A percentile compares a stretch with the other conserved stretches of the same genome.
Conservation (phyloP, 2,797 vertebrate genomes). For the Pteropus rufus region DNA sequence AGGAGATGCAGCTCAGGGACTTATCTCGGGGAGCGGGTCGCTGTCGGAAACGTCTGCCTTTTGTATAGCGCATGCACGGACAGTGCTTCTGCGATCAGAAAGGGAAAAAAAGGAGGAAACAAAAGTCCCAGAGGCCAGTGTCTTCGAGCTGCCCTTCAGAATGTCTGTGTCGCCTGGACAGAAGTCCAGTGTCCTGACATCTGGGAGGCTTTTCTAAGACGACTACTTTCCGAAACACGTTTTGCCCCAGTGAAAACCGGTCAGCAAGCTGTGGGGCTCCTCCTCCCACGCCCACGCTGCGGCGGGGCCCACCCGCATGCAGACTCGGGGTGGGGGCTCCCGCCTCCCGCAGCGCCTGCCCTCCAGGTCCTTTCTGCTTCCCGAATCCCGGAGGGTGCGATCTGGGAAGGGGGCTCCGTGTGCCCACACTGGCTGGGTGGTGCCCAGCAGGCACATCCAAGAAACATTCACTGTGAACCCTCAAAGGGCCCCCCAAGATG, state of each 20-base stretch:
- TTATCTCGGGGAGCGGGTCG: background rate
- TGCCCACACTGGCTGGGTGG: background rate
- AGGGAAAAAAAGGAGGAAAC: background rate
- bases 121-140: background rate
- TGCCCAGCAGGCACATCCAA: background rate
- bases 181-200: background rate
- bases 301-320: no score
- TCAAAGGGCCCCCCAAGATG: background rate
- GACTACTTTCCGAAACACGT: background rate
- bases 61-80: rapidly evolving
- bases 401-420: background rate
- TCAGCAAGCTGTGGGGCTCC: no score
- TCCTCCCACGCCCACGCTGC: rapidly evolving
- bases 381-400: background rate
- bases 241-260: background rate
- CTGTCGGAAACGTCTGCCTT: background rate
- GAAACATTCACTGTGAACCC: background rate
- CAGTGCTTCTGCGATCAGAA: background rate
- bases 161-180: background rate
- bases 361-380: background rate
- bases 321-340: background rate
- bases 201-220: background rate
- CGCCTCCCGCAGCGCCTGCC: no score
- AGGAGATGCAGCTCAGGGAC: rapidly evolving
- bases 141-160: background rate